phyloP scores from a whole-genome alignment of 2,113 vertebrate genomes.

The Lophochroa leadbeateri region DNA sequence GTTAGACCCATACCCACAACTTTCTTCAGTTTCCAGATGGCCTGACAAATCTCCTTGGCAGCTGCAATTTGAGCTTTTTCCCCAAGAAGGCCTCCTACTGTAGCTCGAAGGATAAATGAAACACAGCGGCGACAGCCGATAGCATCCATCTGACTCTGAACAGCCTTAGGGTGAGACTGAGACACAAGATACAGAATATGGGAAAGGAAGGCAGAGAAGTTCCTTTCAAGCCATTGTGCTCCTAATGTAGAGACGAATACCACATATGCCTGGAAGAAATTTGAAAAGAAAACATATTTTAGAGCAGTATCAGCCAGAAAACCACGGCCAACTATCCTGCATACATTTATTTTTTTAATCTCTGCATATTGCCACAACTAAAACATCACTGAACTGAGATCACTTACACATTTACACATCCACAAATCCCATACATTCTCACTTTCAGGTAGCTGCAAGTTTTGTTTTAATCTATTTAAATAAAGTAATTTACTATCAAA shows the following conservation, averaged over 20 bases:
- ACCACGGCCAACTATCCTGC: not conserved
- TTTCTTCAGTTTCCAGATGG: conserved; percentile 83
- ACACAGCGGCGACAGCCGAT: conserved; percentile 81
- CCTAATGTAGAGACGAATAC: conserved; percentile 88
- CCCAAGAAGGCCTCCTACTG: conserved; percentile 86
- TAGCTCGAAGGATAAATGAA: conserved; percentile 89
- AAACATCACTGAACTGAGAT: not conserved
- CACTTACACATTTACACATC: not conserved
- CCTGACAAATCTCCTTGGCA: conserved; percentile 85
- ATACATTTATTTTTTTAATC: not conserved
- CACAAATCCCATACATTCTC: not conserved
- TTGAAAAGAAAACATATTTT: conserved; percentile 33
- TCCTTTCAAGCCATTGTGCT: conserved; percentile 87
- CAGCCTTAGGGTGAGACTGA: conserved; percentile 80
- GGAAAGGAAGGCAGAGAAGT: conserved; percentile 83
- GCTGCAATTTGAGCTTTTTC: conserved; percentile 93
- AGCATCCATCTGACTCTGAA: conserved; percentile 80
- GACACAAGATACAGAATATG: conserved; percentile 85
- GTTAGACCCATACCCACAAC: conserved; percentile 81
- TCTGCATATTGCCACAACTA: not conserved
- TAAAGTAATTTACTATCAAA: not conserved
- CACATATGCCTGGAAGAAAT: conserved; percentile 85
- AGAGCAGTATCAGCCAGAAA: not conserved
- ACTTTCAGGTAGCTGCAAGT: not conserved
- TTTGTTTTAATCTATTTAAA: not conserved